phyloP scores from a whole-genome alignment of 2,797 vertebrate species.

The Australoheros facetus region DNA sequence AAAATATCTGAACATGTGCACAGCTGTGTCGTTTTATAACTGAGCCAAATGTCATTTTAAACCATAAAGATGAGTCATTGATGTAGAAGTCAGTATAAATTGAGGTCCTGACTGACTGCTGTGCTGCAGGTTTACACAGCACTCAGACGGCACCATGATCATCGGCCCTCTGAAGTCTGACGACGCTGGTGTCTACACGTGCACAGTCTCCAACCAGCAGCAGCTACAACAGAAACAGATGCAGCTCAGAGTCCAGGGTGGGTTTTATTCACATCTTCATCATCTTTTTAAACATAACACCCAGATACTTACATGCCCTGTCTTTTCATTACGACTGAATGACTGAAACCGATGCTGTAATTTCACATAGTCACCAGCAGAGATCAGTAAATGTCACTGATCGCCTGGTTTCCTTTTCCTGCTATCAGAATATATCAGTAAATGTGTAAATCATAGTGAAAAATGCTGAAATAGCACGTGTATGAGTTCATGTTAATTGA shows the following conservation, averaged over 20 bases:
- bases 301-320: too few species aligned
- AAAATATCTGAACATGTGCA: too few species aligned
- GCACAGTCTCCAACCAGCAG: conserved; percentile 80
- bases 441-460: not conserved
- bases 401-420: not conserved
- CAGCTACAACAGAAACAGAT: conserved; percentile 85
- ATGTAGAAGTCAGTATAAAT: accelerated
- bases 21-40: too few species aligned
- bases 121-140: conserved; percentile 80
- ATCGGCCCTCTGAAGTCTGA: conserved; percentile 79
- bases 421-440: too few species aligned
- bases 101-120: not conserved
- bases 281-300: not conserved
- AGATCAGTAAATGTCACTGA: conserved; percentile 3
- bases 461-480: not conserved
- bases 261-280: not conserved
- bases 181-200: conserved; percentile 87
- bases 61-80: not conserved
- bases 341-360: not conserved
- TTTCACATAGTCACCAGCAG: conserved; percentile 31
- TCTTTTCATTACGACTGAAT: too few species aligned
- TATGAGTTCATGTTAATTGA: not conserved
- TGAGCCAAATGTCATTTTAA: not conserved
- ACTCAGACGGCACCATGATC: conserved; percentile 85
- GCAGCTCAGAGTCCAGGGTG: conserved; percentile 86